These are phyloP conservation scores for Phragmatobia fuliginosa DNA, from an alignment of 2,888 invertebrate species.

Conservation along the genomic window DNA sequence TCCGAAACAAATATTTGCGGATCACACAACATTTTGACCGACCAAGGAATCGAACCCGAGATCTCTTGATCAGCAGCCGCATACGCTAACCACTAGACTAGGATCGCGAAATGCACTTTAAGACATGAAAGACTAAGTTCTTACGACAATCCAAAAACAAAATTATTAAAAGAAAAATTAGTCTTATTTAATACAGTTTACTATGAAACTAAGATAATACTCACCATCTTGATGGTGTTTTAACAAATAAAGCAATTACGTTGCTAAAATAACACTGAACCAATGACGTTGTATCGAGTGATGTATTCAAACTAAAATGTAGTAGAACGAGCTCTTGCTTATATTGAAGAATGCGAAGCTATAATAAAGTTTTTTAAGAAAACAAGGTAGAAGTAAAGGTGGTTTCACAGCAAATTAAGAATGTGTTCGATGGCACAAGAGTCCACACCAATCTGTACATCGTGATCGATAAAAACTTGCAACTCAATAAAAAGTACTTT, in stretches of 20 bases:
- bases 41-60: no score
- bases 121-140: no score
- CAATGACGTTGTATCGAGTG: slow-evolving; percentile 19
- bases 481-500: no score
- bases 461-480: no score
- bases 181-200: background rate
- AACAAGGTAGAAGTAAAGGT: slow-evolving; percentile 62
- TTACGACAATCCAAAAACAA: no score
- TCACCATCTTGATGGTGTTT: slow-evolving; percentile 45
- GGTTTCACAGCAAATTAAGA: slow-evolving; percentile 41
- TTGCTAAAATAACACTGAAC: background rate
- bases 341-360: slow-evolving; percentile 42
- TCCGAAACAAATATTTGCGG: no score
- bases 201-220: slow-evolving; percentile 15
- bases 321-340: slow-evolving; percentile 28
- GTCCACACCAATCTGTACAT: no score
- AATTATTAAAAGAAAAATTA: background rate
- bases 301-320: slow-evolving; percentile 42
- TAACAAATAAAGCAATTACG: background rate
- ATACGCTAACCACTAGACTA: no score
- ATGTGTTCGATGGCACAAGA: no score
- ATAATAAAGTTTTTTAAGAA: slow-evolving; percentile 52
- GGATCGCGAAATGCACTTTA: no score
- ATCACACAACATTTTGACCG: no score
- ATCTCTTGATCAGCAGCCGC: no score